Base-by-base conservation (phyloP, 2,888 invertebrate species). In the Hyles lineata region DNA sequence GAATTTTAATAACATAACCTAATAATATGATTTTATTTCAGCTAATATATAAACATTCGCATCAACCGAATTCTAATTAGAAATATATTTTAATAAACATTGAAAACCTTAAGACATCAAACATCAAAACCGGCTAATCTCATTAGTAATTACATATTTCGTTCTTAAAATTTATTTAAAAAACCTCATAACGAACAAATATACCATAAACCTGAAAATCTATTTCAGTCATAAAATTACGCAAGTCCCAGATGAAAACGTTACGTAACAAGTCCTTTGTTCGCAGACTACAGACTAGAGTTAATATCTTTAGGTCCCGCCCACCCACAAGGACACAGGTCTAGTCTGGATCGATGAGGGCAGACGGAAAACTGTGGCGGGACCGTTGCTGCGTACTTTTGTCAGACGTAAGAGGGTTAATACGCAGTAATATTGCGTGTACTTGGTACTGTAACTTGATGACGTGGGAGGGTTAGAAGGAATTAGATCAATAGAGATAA, bases 261-360 rank as follows among this genome's bases (percentile, higher is more conserved):
- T 67, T 67, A 43, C 43, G 63, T 23, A 67, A 67, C 63, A 67
- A n/a, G 19, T 50, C 43, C 43, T 67, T 67, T 67, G 50, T 67
- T 67, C 50, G 17, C 19, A 55, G 52, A 32, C 19, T 19, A 62
- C 62, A 63, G 63, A 63, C 63, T 15, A 21, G 43, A 43, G 43
- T 43, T 43, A 43, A 63, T 71, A 71, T 60, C 63, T 67, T 29
- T 43, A 59, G 21, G 59, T 5, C n/a, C 52, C 67, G 55, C 63
- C 35, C 55, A 35, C 21, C 67, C n/a, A 50, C 52, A 70, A 73
- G 62, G 70, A 55, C 61, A 70, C 23, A 70, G 70, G 73, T 61
- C 73, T 70, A 60, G 73, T 35, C 73, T 73, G 73, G 73, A 73
- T 73, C 73, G 70, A 73, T 73, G 70, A 55, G 52, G 21, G 73